Evolutionary conservation across 2,888 invertebrate species (phyloP).

Genomic region (Anarsia innoxiella): DNA sequence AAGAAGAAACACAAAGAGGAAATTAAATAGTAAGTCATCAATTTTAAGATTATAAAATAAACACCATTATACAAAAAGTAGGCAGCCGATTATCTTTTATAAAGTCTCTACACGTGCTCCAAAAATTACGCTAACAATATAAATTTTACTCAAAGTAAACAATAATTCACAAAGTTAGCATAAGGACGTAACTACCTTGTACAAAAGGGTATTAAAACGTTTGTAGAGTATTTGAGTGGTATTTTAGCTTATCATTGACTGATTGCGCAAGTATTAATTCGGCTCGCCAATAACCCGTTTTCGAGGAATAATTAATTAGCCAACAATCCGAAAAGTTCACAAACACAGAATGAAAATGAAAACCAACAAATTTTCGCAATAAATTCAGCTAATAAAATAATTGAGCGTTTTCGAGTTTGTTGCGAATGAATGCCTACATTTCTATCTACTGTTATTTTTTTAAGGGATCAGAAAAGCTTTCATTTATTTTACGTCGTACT

Average conservation of each 20-base stretch:
- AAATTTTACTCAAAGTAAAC: not conserved
- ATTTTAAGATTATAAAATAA: no score
- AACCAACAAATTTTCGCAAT: slow-evolving; percentile 14
- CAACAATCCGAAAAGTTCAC: slow-evolving; percentile 15
- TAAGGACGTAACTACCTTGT: not conserved
- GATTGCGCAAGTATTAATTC: not conserved
- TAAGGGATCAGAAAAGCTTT: not conserved
- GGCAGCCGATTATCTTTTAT: not conserved
- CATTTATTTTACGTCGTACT: no score
- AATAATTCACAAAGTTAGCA: not conserved
- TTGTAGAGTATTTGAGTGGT: no score
- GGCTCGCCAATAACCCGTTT: not conserved
- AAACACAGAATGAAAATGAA: slow-evolving; percentile 15
- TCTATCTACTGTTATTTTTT: not conserved
- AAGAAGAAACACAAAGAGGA: no score
- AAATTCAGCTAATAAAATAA: not conserved
- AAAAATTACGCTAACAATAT: not conserved
- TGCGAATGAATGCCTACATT: not conserved
- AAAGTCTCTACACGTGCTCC: not conserved
- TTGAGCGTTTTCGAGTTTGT: not conserved
- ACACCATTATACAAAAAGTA: not conserved
- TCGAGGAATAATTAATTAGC: slow-evolving; percentile 22
- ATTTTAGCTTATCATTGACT: not conserved
- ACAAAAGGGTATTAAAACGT: not conserved
- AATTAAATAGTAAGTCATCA: no score